Base-by-base conservation (phyloP, 1,140 invertebrate species). In the Octopus sinensis region DNA sequence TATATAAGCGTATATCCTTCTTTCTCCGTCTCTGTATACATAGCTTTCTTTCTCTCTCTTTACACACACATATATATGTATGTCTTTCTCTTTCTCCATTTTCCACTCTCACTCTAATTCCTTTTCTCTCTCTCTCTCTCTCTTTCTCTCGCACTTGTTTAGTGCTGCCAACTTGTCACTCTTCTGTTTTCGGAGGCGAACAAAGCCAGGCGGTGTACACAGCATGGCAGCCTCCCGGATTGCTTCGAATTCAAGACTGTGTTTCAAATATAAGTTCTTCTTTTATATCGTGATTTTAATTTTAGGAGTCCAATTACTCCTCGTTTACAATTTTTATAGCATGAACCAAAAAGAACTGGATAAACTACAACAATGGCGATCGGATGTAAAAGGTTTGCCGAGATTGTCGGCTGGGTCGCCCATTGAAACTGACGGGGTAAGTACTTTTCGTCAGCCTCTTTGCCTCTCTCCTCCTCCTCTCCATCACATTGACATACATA, bases 321-420 rank as follows among this genome's bases (percentile, higher is more conserved):
- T 77, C 23, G 76, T 12, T 10, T 77, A 77, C 43, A 77, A 77
- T 43, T 77, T 77, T 53, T 77, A 77, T 51, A 77, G 52, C 23
- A 77, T 77, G 76, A 53, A 77, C 76, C 76, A 77, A 77, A 77
- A 77, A 51, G 76, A 77, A 77, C 7, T 77, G 43, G 76, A 77
- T 51, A 51, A 77, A 77, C 76, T 77, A 51, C 43, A 77, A 53
- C 30, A 53, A 43, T 53, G 30, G 76, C 23, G 76, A 51, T 77
- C 76, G 5, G 62, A 68, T 68, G 12, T 68, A n/a, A n/a, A 68
- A 68, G 76, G 30, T 13, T 51, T 53, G 76, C 76, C 30, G 5
- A 17, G 43, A 53, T 43, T 23, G 17, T 77, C 76, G 30, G 76
- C 76, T 51, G 23, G 17, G 23, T 51, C 43, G 0, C 76, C 76